A percentile compares a stretch with the other conserved stretches of the same genome.
These are phyloP conservation scores for Rhegmatorhina hoffmannsi DNA, from an alignment of 2,113 vertebrate genomes.

Conservation along the genomic window DNA sequence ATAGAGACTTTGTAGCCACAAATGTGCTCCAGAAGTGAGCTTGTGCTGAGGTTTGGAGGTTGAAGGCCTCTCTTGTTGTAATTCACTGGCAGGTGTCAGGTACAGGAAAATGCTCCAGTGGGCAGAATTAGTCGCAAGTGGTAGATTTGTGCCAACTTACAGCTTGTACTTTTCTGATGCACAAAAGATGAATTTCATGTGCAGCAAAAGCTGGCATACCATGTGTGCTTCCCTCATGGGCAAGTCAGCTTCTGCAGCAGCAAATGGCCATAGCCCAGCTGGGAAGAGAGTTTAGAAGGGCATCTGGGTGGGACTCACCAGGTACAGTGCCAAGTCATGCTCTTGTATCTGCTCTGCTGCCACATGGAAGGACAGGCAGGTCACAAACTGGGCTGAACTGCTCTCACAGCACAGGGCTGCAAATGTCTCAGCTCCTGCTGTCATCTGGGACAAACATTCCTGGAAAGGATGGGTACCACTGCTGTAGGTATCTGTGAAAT, in stretches of 20 bases:
- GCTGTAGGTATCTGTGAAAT: neutral
- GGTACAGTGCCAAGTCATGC: fast-evolving
- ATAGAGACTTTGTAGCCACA: neutral
- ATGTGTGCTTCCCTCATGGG: neutral
- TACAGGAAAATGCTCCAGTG: neutral
- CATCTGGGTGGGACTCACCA: neutral
- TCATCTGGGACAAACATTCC: neutral
- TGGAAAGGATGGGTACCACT: neutral
- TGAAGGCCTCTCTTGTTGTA: neutral
- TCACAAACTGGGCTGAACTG: neutral
- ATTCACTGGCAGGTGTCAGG: neutral
- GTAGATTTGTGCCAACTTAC: neutral
- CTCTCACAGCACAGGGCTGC: neutral
- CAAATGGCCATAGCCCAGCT: neutral
- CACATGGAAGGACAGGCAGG: fast-evolving
- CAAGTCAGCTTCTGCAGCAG: neutral
- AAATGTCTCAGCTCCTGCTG: neutral
- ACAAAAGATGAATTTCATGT: neutral
- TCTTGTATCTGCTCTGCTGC: fast-evolving
- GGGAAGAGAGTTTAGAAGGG: neutral
- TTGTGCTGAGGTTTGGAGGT: fast-evolving
- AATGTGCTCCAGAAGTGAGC: neutral
- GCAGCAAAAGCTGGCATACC: neutral
- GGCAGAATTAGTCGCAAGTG: neutral
- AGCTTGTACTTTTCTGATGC: neutral